Evolutionary conservation across 1,140 invertebrate genomes (phyloP), one percentile per base, ranked within the genome.

Genomic region (Drosophila santomea): DNA sequence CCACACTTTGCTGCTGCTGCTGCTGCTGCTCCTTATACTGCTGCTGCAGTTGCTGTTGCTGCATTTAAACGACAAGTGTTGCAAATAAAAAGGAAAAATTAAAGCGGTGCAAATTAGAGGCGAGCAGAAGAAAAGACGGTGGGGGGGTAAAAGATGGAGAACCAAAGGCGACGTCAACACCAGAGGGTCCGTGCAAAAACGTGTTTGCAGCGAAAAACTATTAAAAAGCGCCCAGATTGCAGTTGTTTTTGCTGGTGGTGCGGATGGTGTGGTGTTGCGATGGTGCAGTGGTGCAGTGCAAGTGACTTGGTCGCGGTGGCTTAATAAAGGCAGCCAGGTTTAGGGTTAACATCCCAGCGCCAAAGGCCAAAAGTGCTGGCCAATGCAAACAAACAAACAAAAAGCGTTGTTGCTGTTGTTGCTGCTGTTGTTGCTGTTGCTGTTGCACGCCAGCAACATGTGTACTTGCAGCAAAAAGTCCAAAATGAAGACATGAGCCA

Each of bases 61-160:
- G 84, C 83, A 84, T 88, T 88, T 89, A 88, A 88, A 80, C 84
- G 84, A 88, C 84, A 88, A 88, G 80, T 88, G 84, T 88, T 88
- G 84, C 84, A 88, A 88, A 88, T 84, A 88, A 88, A 88, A 90
- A 84, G 77, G 73, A 75, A 88, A 89, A 84, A 88, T 88, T 88
- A 88, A 88, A 84, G 84, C 80, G 80, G 54, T 80, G 84, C 85
- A 80, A 80, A 88, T 88, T 84, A 89, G 50, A 43, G 58, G 14
- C 47, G 47, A 56, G 57, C 54, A 36, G 39, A 44, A 5, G 11
- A 52, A 17, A 50, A 47, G 55, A 5, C 23, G 11, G 17, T 17
- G 25, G 41, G 25, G 41, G 12, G 41, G 52, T 52, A 68, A 67
- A 57, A 39, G 47, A 66, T 48, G 51, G 44, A 74, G 74, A 64